Conservation (phyloP, 2,888 invertebrate genomes). For the Agrochola lychnidis region DNA sequence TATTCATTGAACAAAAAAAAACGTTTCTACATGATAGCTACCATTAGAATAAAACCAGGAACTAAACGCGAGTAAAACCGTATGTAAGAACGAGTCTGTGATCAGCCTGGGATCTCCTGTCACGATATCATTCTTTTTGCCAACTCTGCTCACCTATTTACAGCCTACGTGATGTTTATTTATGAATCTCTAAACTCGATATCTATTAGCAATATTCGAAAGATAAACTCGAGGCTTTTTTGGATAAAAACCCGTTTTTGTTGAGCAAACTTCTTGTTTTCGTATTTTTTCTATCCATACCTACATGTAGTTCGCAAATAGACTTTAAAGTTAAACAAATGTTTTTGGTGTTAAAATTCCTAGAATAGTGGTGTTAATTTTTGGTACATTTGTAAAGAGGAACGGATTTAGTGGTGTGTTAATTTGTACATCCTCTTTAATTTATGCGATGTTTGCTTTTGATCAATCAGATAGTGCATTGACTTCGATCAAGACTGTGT, state of each 20-base stretch:
- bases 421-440: constrained; percentile 45
- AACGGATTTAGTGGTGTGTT: constrained; percentile 33
- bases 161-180: constrained; percentile 81
- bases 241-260: constrained; percentile 33
- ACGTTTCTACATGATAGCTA: constrained; percentile 47
- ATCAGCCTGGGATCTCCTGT: constrained; percentile 52
- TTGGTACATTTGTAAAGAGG: constrained; percentile 38
- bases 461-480: constrained; percentile 23
- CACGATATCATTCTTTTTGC: constrained; percentile 76
- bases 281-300: constrained; percentile 49
- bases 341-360: constrained; percentile 42
- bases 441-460: constrained; percentile 43
- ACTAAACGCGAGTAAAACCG: constrained; percentile 36
- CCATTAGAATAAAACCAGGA: constrained; percentile 58
- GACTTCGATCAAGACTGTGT: constrained; percentile 22
- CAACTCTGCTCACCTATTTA: constrained; percentile 76
- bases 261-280: constrained; percentile 41
- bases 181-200: constrained; percentile 75
- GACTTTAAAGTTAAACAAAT: constrained; percentile 36
- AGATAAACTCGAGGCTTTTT: constrained; percentile 39
- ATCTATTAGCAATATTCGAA: constrained; percentile 58
- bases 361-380: constrained; percentile 49
- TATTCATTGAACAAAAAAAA: constrained; percentile 9
- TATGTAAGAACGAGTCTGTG: constrained; percentile 61
- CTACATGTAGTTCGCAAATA: constrained; percentile 50